Percentiles rank a stretch among this genome's conserved stretches.
phyloP scores from a whole-genome alignment of 2,797 vertebrate genomes.

The Scleropages formosus region DNA sequence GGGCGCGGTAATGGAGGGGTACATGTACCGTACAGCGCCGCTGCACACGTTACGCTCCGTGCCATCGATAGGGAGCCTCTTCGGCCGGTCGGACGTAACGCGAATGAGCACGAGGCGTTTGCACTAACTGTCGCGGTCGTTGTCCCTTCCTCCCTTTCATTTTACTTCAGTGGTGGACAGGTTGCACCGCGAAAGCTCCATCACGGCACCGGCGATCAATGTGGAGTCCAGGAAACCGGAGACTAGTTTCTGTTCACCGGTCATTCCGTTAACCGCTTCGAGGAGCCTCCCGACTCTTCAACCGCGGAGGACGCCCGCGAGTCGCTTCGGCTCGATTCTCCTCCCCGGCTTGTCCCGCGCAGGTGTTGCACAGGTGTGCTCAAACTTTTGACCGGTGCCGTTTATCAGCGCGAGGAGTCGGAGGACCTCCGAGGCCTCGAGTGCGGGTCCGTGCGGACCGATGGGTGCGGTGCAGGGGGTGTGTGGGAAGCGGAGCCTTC shows the following conservation, averaged over 20 bases:
- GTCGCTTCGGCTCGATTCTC: too few species aligned
- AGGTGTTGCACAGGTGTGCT: too few species aligned
- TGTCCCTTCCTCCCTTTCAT: slow-evolving; percentile 1
- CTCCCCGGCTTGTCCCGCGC: too few species aligned
- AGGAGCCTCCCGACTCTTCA: neutral
- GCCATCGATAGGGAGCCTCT: slow-evolving; percentile 21
- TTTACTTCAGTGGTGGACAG: neutral
- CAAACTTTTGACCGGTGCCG: too few species aligned
- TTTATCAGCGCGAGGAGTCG: slow-evolving; percentile 16
- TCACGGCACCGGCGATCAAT: too few species aligned
- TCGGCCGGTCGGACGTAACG: neutral
- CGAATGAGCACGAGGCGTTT: neutral
- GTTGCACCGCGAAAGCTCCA: neutral
- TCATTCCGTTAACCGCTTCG: too few species aligned
- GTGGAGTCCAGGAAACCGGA: too few species aligned
- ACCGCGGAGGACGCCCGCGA: neutral
- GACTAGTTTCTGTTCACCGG: too few species aligned
- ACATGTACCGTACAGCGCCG: slow-evolving; percentile 48
- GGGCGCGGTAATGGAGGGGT: slow-evolving; percentile 75
- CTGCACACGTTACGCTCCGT: slow-evolving; percentile 25
- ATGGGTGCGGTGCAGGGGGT: slow-evolving; percentile 5
- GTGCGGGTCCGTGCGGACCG: slow-evolving; percentile 19
- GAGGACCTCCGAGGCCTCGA: neutral
- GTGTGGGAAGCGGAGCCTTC: neutral
- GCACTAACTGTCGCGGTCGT: neutral